phyloP scores from a whole-genome alignment of 2,797 vertebrate species.

The Lycodopsis pacificus region DNA sequence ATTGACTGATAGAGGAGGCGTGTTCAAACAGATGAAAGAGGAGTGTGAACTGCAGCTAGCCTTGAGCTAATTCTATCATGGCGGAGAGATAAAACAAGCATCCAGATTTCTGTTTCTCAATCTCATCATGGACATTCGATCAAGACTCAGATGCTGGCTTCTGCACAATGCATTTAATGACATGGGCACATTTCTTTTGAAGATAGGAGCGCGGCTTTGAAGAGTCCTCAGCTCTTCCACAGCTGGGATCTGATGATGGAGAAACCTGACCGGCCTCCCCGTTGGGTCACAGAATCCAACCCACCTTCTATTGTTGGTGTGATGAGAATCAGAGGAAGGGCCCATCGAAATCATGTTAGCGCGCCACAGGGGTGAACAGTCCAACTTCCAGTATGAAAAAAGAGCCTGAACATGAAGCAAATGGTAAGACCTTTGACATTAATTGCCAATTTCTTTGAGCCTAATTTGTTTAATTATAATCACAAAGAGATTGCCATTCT shows the following conservation, averaged over 20 bases:
- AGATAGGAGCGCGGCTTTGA: slow-evolving; percentile 67
- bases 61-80: slow-evolving; percentile 72
- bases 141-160: slow-evolving; percentile 53
- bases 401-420: slow-evolving; percentile 1
- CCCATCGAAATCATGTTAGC: background rate
- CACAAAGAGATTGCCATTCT: slow-evolving; percentile 49
- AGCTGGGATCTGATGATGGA: slow-evolving; percentile 57
- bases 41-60: slow-evolving; percentile 61
- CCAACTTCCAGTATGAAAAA: background rate
- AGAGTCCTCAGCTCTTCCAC: slow-evolving; percentile 58
- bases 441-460: slow-evolving; percentile 60
- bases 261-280: slow-evolving; percentile 50
- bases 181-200: slow-evolving; percentile 56
- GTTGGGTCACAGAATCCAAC: slow-evolving; percentile 54
- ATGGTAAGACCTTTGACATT: slow-evolving; percentile 51
- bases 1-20: slow-evolving; percentile 43
- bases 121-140: slow-evolving; percentile 67
- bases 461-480: slow-evolving; percentile 68
- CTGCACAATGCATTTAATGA: slow-evolving; percentile 62
- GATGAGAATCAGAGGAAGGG: slow-evolving; percentile 10
- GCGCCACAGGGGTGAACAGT: background rate
- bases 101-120: slow-evolving; percentile 66
- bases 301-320: slow-evolving; percentile 26
- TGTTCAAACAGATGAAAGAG: slow-evolving; percentile 70
- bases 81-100: slow-evolving; percentile 60